A percentile compares a stretch with the other conserved stretches of the same genome.
Conservation (phyloP, 2,797 vertebrate genomes). For the Anomalospiza imberbis region DNA sequence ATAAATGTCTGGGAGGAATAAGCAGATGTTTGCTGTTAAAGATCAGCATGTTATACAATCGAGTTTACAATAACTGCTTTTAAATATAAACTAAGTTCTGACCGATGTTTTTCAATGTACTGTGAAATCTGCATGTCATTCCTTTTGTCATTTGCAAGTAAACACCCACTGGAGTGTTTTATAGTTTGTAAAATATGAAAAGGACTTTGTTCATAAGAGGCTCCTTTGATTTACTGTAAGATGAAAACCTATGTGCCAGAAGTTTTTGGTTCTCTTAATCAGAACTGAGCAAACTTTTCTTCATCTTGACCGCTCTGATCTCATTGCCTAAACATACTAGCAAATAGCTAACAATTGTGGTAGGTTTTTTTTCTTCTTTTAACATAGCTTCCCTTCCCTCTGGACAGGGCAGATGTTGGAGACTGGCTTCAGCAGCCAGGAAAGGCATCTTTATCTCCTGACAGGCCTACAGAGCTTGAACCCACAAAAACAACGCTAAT, state of each 20-base stretch:
- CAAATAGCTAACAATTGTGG: slow-evolving; percentile 27
- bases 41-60: slow-evolving; percentile 38
- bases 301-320: neutral
- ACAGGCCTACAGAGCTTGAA: neutral
- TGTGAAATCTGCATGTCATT: slow-evolving; percentile 8
- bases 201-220: slow-evolving; percentile 8
- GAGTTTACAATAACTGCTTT: slow-evolving; percentile 44
- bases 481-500: slow-evolving; percentile 17
- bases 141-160: slow-evolving; percentile 55
- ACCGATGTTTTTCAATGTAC: slow-evolving; percentile 47
- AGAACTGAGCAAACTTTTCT: slow-evolving; percentile 20
- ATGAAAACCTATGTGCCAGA: slow-evolving; percentile 37
- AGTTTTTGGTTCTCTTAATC: slow-evolving; percentile 12
- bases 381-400: slow-evolving; percentile 6
- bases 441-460: slow-evolving; percentile 11
- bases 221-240: slow-evolving; percentile 38
- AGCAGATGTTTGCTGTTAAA: slow-evolving; percentile 63
- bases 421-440: neutral
- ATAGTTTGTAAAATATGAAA: slow-evolving; percentile 30
- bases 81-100: slow-evolving; percentile 43
- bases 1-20: slow-evolving; percentile 20
- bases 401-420: neutral
- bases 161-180: slow-evolving; percentile 41
- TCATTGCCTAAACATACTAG: slow-evolving; percentile 18
- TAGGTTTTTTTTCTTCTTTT: neutral